Base-by-base conservation (phyloP, 2,797 vertebrate genomes). In the Eremophila alpestris region DNA sequence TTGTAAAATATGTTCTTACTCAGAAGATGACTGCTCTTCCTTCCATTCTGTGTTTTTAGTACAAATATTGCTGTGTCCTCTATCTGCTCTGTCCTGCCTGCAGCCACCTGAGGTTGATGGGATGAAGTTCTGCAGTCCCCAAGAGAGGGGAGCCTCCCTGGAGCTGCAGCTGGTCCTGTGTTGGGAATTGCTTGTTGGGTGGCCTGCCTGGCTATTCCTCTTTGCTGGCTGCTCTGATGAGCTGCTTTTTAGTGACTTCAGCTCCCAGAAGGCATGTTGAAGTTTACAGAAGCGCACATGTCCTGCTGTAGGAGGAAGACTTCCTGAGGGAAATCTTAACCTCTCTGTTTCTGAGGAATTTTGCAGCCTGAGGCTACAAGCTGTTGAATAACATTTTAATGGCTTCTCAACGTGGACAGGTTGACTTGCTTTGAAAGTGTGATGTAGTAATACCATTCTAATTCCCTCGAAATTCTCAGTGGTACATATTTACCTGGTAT, bases 351-450 rank as follows among this genome's bases (percentile, higher is more conserved):
- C 86, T 83, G 62, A 90, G 83, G 55, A 79, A 32, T 70, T 93
- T 69, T 86, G 55, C 70, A 86, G 85, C 93, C 93, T 27, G 70
- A 82, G 93, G 94, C 83, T 76, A 6, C 22, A 32, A 91, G 80
- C 63, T 96, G 85, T 56, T 95, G 83, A 83, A n/a, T 91, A 81
- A 82, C 48, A 10, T 73, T 69, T n/a, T 59, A 88, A 73, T 69
- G 83, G 52, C 41, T 94, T 76, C 74, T 88, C 40, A 16, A 41
- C 51, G 7, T 7, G 80, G 86, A 40, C 67, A 76, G 55, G 26
- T 90, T 89, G 80, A 63, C 48, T 83, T 2, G 2, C 88, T 93
- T 96, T 94, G 88, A 65, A 87, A 76, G 56, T 79, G 2, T 73
- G 81, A 59, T 83, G 32, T 13, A 63, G 51, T 75, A 63, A 69